Conservation (phyloP, 2,113 vertebrate species). For the Sander lucioperca region DNA sequence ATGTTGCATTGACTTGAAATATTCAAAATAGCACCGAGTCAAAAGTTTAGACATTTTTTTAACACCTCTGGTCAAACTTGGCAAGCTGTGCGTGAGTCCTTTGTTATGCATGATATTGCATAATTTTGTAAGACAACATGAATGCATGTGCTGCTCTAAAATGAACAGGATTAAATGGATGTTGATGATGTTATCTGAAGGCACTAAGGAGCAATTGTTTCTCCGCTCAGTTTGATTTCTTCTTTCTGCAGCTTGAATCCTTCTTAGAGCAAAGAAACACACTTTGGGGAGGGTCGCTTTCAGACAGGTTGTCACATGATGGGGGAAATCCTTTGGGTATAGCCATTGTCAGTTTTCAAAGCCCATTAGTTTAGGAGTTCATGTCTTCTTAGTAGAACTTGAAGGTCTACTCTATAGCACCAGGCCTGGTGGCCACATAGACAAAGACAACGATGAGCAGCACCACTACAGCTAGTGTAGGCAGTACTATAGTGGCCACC, state of each 20-base stretch:
- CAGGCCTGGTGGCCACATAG: slow-evolving; percentile 94
- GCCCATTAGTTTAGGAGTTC: slow-evolving; percentile 14
- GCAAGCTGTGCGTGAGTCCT: slow-evolving; percentile 49
- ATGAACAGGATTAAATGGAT: slow-evolving; percentile 18
- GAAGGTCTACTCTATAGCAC: slow-evolving; percentile 82
- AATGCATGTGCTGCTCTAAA: slow-evolving; percentile 34
- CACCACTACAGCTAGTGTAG: slow-evolving; percentile 90
- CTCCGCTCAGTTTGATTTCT: slow-evolving; percentile 12
- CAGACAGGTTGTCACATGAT: slow-evolving; percentile 16
- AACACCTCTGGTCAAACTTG: slow-evolving; percentile 37
- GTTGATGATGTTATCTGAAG: slow-evolving; percentile 41
- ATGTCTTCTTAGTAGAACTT: background rate
- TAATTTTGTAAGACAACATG: slow-evolving; percentile 37
- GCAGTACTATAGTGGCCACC: slow-evolving; percentile 93
- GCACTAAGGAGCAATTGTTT: slow-evolving; percentile 20
- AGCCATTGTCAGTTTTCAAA: slow-evolving; percentile 31
- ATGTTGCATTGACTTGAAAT: slow-evolving; percentile 8
- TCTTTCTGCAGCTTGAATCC: slow-evolving; percentile 37
- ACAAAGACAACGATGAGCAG: slow-evolving; percentile 95
- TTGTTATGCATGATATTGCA: slow-evolving; percentile 60
- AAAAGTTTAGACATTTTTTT: slow-evolving; percentile 1
- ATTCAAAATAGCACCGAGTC: slow-evolving; percentile 8
- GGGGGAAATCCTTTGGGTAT: slow-evolving; percentile 49
- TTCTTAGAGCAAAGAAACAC: slow-evolving; percentile 6
- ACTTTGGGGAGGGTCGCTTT: slow-evolving; percentile 49